Percentiles rank a stretch among this genome's conserved stretches.
These are phyloP conservation scores for Leptobrachium leishanense DNA, from an alignment of 2,113 vertebrate genomes.

Conservation along the genomic window DNA sequence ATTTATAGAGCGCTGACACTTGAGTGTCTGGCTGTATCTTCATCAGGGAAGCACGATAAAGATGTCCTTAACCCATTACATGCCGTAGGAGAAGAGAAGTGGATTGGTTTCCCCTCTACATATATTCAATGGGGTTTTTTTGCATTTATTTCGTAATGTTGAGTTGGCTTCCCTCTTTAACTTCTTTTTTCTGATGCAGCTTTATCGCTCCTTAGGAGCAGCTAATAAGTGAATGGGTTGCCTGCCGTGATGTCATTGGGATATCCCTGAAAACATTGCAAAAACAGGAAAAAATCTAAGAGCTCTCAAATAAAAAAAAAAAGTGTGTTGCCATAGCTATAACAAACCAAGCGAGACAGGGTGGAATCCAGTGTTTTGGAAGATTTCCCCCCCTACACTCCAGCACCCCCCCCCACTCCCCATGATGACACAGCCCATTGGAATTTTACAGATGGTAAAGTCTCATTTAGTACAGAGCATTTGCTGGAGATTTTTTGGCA, in stretches of 20 bases:
- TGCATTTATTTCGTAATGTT: too few species aligned
- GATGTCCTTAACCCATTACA: too few species aligned
- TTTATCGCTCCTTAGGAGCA: too few species aligned
- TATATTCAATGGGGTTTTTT: too few species aligned
- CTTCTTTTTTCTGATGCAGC: too few species aligned
- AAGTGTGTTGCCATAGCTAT: constrained; percentile 72
- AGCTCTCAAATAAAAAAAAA: constrained; percentile 54
- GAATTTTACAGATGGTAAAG: constrained; percentile 83
- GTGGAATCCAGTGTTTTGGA: constrained; percentile 86
- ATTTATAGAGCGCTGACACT: too few species aligned
- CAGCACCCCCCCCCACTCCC: too few species aligned
- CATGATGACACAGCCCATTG: constrained; percentile 80
- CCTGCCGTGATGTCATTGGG: constrained; percentile 48
- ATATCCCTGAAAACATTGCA: constrained; percentile 68
- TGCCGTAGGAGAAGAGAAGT: too few species aligned
- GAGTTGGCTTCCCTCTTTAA: too few species aligned
- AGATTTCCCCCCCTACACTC: constrained; percentile 67
- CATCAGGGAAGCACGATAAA: too few species aligned
- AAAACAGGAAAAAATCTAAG: constrained; percentile 76
- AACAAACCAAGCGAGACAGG: constrained; percentile 65
- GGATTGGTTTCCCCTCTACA: too few species aligned
- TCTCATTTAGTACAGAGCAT: constrained; percentile 75
- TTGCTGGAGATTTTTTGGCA: constrained; percentile 71
- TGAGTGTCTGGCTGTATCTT: too few species aligned
- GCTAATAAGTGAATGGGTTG: neutral